phyloP scores from a whole-genome alignment of 2,888 invertebrate genomes.

The Cryptops parisi region DNA sequence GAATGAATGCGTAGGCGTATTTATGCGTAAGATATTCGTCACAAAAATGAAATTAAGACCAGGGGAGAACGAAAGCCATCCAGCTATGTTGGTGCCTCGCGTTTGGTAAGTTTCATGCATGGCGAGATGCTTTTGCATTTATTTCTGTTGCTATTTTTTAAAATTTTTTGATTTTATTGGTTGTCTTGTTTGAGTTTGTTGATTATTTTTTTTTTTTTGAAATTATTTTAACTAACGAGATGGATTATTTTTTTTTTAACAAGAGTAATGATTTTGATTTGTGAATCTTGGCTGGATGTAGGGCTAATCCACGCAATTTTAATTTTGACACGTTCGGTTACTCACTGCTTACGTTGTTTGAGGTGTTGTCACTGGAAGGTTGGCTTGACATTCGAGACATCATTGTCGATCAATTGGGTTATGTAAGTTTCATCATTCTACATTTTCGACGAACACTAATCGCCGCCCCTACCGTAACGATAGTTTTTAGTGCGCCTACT shows the following conservation, averaged over 20 bases:
- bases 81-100: constrained; percentile 86
- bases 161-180: neutral
- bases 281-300: constrained; percentile 20
- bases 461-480: no score
- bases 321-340: constrained; percentile 36
- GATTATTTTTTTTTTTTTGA: neutral
- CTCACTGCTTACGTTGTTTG: constrained; percentile 36
- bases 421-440: constrained; percentile 28
- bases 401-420: constrained; percentile 35
- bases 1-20: constrained; percentile 85
- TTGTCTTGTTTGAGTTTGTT: neutral
- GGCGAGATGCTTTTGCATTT: neutral
- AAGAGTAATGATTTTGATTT: neutral
- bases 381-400: constrained; percentile 39
- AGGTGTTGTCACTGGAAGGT: constrained; percentile 35
- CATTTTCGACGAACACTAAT: no score
- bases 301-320: constrained; percentile 37
- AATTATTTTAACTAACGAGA: neutral
- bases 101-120: constrained; percentile 67
- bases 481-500: no score
- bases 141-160: neutral
- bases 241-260: neutral
- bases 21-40: constrained; percentile 87
- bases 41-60: constrained; percentile 92
- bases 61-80: constrained; percentile 70